A percentile compares a stretch with the other conserved stretches of the same genome.
These are phyloP conservation scores for Amblyjoppa fuscipennis DNA, from an alignment of 2,888 invertebrate species.

Conservation along the genomic window DNA sequence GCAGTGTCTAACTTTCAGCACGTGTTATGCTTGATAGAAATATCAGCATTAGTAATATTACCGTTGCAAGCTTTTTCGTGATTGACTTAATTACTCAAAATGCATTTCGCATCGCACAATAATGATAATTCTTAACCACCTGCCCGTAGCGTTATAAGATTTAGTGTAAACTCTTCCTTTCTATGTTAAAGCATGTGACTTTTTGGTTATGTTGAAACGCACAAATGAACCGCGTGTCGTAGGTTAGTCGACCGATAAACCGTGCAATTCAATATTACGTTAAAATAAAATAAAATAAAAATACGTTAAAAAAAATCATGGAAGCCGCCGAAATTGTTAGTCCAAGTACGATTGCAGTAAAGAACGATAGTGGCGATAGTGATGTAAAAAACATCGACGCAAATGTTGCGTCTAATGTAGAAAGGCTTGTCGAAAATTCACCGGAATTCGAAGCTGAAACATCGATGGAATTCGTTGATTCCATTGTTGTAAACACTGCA, in stretches of 20 bases:
- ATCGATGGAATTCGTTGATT: neutral
- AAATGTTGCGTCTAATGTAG: neutral
- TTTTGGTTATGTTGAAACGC: neutral
- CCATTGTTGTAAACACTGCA: neutral
- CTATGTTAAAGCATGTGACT: neutral
- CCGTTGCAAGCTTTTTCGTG: neutral
- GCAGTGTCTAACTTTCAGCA: neutral
- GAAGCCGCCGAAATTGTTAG: neutral
- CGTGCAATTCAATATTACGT: neutral
- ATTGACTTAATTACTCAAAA: neutral
- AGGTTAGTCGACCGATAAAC: neutral
- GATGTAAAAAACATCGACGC: neutral
- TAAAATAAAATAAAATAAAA: constrained; percentile 4
- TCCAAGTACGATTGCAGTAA: neutral
- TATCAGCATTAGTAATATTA: neutral
- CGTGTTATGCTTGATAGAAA: constrained; percentile 5
- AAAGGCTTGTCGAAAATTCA: neutral
- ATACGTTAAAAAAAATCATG: neutral
- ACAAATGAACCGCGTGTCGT: neutral
- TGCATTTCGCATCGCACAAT: neutral
- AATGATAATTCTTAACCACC: neutral
- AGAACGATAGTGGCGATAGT: neutral
- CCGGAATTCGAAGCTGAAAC: neutral
- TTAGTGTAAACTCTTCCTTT: neutral
- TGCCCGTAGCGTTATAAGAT: neutral